phyloP scores from a whole-genome alignment of 2,797 vertebrate genomes.

The Melanotaenia nigrans region DNA sequence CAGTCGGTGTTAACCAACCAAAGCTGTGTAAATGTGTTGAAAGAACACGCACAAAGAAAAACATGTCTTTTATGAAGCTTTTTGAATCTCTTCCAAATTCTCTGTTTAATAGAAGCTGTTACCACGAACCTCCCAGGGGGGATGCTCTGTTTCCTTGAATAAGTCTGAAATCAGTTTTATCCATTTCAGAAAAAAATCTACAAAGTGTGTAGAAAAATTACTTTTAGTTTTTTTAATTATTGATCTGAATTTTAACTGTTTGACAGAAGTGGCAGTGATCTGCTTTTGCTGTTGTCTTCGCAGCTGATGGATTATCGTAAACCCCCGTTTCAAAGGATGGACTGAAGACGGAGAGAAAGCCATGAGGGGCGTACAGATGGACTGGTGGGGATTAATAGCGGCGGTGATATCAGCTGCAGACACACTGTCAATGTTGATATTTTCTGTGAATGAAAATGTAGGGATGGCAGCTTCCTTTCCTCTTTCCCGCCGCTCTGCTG shows the following conservation, averaged over 20 bases:
- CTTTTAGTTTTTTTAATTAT: no score
- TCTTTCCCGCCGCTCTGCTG: conserved; percentile 37
- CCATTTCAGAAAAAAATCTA: background rate
- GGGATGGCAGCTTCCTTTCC: conserved; percentile 62
- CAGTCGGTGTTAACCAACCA: no score
- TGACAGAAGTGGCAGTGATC: conserved; percentile 1
- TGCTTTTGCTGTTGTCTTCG: conserved; percentile 5
- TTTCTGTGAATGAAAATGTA: conserved; percentile 74
- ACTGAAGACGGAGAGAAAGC: conserved; percentile 9
- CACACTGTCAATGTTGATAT: conserved; percentile 65
- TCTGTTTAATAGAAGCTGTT: background rate
- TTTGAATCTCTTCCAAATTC: no score
- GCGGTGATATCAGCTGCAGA: conserved; percentile 53
- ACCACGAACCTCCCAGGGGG: background rate
- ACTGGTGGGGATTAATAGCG: conserved; percentile 56
- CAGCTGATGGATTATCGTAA: background rate
- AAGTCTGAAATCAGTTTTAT: background rate
- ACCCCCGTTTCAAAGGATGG: conserved; percentile 9
- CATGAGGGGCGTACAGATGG: conserved; percentile 40
- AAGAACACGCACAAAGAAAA: no score
- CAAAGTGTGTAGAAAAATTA: background rate
- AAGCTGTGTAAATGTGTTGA: no score
- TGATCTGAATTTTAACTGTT: no score
- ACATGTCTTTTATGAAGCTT: no score
- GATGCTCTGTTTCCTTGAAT: background rate